Evolutionary conservation across 2,888 invertebrate species (phyloP), one percentile per base, ranked within the genome.

Genomic region (Andrena camellia): DNA sequence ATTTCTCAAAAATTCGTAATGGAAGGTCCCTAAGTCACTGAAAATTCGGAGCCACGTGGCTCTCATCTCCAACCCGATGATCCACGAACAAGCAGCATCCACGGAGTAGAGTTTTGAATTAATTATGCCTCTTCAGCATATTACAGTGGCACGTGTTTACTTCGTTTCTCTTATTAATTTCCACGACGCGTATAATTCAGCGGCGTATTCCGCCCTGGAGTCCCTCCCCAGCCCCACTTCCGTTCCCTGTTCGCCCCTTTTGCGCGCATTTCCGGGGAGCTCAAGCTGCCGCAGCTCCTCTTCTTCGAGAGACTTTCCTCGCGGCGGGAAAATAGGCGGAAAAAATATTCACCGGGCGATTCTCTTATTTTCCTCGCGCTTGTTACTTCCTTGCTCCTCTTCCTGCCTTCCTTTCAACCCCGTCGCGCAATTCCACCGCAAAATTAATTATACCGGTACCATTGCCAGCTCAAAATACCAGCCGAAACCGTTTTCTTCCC

Each of bases 121-220:
- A 86, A 87, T 83, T 79, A 87, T 59, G 60, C 66, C 67, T 50
- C 70, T 72, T 73, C 70, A 26, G n/a, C 57, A 42, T 64, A 66
- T 87, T 77, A 64, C 77, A 82, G 42, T 35, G 64, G 79, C 78
- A 78, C 75, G 69, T 79, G 85, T 86, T 88, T 85, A 78, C 82
- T 78, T 62, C 88, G 80, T 78, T 31, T 62, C 82, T 68, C 78
- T 87, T 87, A 88, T 87, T 87, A 87, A 87, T 87, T 88, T 86
- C 73, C 33, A 67, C 74, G 78, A 71, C 63, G 80, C 85, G 83
- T 71, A 83, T 80, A 85, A 86, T 81, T 68, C 68, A 64, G 62
- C 64, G 20, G 52, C 70, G 70, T 52, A 60, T 84, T 60, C 63
- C 33, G 29, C 42, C 66, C 64, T n/a, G 50, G 48, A 60, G 50